These are phyloP conservation scores for Eilema depressum DNA, from an alignment of 2,888 invertebrate species.

Conservation along the genomic window DNA sequence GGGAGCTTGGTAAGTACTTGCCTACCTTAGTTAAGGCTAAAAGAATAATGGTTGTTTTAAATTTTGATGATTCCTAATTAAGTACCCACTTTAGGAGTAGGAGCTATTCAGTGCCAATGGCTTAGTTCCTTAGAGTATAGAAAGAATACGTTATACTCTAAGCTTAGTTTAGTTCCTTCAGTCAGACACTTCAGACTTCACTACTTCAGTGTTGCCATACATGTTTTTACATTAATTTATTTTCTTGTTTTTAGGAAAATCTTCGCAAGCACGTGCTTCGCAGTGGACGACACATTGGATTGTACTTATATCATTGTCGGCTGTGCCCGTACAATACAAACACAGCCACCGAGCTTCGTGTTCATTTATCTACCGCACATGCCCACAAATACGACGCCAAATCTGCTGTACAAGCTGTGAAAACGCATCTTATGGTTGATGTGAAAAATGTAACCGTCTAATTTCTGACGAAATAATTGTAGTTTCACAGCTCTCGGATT, in stretches of 20 bases:
- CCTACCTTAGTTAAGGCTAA: too few species aligned
- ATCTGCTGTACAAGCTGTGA: slow-evolving; percentile 80
- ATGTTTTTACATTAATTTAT: background rate
- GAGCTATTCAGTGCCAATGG: too few species aligned
- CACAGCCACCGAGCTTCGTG: slow-evolving; percentile 89
- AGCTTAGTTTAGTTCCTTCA: too few species aligned
- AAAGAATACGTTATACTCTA: too few species aligned
- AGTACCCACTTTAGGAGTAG: background rate
- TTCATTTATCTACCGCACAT: slow-evolving; percentile 88
- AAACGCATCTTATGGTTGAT: slow-evolving; percentile 62
- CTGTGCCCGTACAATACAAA: slow-evolving; percentile 89
- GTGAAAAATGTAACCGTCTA: slow-evolving; percentile 16
- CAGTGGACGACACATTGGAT: slow-evolving; percentile 92
- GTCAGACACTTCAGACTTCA: too few species aligned
- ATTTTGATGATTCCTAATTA: background rate
- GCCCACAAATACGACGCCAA: slow-evolving; percentile 80
- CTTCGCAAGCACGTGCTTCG: slow-evolving; percentile 94
- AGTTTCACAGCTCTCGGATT: too few species aligned
- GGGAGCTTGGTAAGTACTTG: slow-evolving; percentile 90
- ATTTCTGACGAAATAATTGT: background rate
- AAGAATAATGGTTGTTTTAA: too few species aligned
- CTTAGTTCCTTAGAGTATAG: too few species aligned
- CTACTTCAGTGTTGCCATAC: background rate
- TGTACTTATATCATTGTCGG: slow-evolving; percentile 92
- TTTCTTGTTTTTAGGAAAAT: slow-evolving; percentile 89